Percentiles rank a stretch among this genome's conserved stretches.
Evolutionary conservation across 1,140 invertebrate genomes (phyloP).

Genomic region (Orchesella cincta): DNA sequence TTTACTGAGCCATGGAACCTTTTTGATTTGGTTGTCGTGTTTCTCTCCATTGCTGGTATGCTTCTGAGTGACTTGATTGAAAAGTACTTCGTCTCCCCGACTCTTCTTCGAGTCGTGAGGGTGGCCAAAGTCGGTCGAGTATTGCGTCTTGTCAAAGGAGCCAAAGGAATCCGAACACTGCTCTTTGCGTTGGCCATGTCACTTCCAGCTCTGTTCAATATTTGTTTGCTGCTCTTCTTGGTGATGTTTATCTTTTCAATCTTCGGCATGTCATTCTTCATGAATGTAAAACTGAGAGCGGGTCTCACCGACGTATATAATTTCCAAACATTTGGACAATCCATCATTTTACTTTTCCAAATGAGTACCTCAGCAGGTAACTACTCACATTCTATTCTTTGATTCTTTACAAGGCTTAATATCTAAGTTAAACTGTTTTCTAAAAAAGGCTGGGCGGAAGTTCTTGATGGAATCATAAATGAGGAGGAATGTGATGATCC

Average conservation of each 20-base stretch:
- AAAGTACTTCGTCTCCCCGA: slow-evolving; percentile 97
- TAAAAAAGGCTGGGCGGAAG: slow-evolving; percentile 94
- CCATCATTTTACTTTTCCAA: slow-evolving; percentile 56
- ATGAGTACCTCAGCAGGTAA: slow-evolving; percentile 56
- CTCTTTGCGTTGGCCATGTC: slow-evolving; percentile 89
- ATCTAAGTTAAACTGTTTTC: slow-evolving; percentile 92
- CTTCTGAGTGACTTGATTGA: slow-evolving; percentile 93
- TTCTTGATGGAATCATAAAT: slow-evolving; percentile 95
- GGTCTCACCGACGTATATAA: slow-evolving; percentile 96
- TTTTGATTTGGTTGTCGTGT: slow-evolving; percentile 59
- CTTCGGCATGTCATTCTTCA: slow-evolving; percentile 93
- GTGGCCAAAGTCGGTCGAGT: slow-evolving; percentile 95
- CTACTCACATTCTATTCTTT: slow-evolving; percentile 64
- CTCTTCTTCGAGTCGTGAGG: slow-evolving; percentile 91
- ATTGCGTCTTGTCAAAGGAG: slow-evolving; percentile 56
- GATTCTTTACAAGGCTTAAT: slow-evolving; percentile 85
- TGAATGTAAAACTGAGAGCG: slow-evolving; percentile 84
- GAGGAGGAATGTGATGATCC: slow-evolving; percentile 86
- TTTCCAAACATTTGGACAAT: slow-evolving; percentile 82
- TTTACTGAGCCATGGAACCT: slow-evolving; percentile 66
- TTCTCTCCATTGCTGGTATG: slow-evolving; percentile 69
- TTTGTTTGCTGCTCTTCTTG: slow-evolving; percentile 93
- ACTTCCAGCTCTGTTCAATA: slow-evolving; percentile 96
- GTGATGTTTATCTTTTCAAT: slow-evolving; percentile 99
- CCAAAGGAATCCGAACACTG: slow-evolving; percentile 66